Conservation (phyloP, 2,888 invertebrate species). For the Noctua pronuba region DNA sequence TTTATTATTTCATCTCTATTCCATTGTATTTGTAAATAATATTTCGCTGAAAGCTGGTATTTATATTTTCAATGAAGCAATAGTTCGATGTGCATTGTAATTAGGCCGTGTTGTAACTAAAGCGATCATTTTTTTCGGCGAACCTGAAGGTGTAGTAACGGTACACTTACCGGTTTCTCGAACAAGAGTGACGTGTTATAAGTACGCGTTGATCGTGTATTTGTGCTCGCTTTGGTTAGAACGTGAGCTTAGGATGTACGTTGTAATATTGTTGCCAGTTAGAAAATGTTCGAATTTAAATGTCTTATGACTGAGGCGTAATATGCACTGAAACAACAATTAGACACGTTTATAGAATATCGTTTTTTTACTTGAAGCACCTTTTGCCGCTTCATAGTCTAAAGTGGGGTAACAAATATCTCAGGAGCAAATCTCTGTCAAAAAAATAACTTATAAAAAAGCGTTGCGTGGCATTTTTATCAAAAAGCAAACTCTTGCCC, state of each 20-base stretch:
- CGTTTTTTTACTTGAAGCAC: conserved; percentile 11
- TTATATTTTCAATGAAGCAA: conserved; percentile 49
- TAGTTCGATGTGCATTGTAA: conserved; percentile 39
- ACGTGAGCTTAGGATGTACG: conserved; percentile 6
- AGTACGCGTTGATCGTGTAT: not conserved
- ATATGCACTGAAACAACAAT: conserved; percentile 43
- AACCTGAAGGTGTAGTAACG: not conserved
- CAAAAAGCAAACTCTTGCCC: not conserved
- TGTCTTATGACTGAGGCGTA: conserved; percentile 36
- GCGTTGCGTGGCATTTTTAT: not conserved
- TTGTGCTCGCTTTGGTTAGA: not conserved
- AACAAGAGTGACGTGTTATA: not conserved
- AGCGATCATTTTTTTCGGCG: not conserved
- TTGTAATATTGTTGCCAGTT: conserved; percentile 51
- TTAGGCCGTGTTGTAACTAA: not conserved
- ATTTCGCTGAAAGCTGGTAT: conserved; percentile 59
- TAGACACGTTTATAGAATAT: not conserved
- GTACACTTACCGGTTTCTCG: not conserved
- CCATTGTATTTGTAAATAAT: conserved; percentile 60
- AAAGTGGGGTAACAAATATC: not conserved
- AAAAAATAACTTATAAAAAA: not conserved
- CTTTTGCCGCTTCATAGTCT: not conserved
- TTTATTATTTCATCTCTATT: conserved; percentile 55
- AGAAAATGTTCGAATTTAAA: conserved; percentile 63
- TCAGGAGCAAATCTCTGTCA: not conserved